Conservation (phyloP, 2,888 invertebrate species). For the Pristionchus fissidentatus region DNA sequence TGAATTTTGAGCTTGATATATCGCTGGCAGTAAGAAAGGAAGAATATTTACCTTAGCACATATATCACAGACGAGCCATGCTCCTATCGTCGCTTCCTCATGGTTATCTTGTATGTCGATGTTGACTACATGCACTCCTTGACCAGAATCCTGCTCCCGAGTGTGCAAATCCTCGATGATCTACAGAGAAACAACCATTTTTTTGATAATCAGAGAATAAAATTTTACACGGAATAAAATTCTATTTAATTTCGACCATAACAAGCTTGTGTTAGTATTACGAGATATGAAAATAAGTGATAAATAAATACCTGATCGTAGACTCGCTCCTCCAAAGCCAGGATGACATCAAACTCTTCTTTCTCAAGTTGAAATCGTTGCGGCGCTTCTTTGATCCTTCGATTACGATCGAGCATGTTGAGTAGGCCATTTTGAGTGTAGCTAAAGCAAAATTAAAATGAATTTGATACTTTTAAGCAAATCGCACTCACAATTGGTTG, state of each 20-base stretch:
- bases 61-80: constrained; percentile 96
- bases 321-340: constrained; percentile 97
- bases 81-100: constrained; percentile 98
- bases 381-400: constrained; percentile 92
- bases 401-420: constrained; percentile 96
- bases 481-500: constrained; percentile 60
- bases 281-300: too few relatives aligned
- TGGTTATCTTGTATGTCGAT: constrained; percentile 99
- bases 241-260: background rate
- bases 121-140: constrained; percentile 95
- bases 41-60: constrained; percentile 84
- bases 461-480: background rate
- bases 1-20: background rate
- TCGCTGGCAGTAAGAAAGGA: background rate
- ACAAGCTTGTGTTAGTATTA: too few relatives aligned
- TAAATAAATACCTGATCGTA: constrained; percentile 97
- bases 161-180: constrained; percentile 80
- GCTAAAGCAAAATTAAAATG: constrained; percentile 65
- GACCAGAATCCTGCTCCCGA: constrained; percentile 84
- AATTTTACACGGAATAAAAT: background rate
- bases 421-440: constrained; percentile 98
- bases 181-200: too few relatives aligned
- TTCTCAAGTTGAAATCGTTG: constrained; percentile 92
- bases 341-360: constrained; percentile 93
- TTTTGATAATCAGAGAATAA: too few relatives aligned